A percentile compares a stretch with the other conserved stretches of the same genome.
These are phyloP conservation scores for Trachelus tabidus DNA, from an alignment of 2,888 invertebrate genomes.

Conservation along the genomic window DNA sequence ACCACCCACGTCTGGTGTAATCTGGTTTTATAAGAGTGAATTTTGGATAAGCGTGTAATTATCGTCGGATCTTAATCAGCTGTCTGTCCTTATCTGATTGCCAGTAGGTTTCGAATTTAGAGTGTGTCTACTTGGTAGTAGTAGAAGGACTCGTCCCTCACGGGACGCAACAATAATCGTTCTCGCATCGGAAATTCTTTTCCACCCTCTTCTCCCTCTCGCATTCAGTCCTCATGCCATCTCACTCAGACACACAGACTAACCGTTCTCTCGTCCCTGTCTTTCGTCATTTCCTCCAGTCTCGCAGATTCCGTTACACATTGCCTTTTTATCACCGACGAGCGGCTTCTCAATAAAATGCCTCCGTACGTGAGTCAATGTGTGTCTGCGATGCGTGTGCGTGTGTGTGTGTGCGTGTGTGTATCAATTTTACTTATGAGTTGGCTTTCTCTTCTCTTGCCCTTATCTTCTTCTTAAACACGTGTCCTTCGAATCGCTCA, in stretches of 20 bases:
- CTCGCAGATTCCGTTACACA: neutral
- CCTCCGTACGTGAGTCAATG: conserved; percentile 55
- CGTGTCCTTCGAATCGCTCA: too few species aligned
- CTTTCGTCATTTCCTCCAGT: neutral
- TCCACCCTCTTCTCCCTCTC: conserved; percentile 3
- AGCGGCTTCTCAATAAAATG: conserved; percentile 65
- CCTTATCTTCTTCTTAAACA: too few species aligned
- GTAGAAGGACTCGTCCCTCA: conserved; percentile 38
- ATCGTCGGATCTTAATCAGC: neutral
- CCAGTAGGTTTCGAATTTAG: conserved; percentile 57
- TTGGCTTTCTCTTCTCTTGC: conserved; percentile 7
- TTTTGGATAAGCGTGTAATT: neutral
- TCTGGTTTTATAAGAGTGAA: neutral
- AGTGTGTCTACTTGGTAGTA: conserved; percentile 58
- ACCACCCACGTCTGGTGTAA: conserved; percentile 35
- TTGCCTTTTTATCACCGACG: conserved; percentile 1
- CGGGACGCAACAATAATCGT: conserved; percentile 23
- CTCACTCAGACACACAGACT: neutral
- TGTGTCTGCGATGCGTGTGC: conserved; percentile 18
- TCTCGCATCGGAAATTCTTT: neutral
- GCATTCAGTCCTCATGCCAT: neutral
- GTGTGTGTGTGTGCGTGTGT: neutral
- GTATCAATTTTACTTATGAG: conserved; percentile 29
- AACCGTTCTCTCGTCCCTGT: neutral
- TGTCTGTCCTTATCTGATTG: conserved; percentile 8